Conservation (phyloP, 2,797 vertebrate species). For the Cynopterus sphinx region DNA sequence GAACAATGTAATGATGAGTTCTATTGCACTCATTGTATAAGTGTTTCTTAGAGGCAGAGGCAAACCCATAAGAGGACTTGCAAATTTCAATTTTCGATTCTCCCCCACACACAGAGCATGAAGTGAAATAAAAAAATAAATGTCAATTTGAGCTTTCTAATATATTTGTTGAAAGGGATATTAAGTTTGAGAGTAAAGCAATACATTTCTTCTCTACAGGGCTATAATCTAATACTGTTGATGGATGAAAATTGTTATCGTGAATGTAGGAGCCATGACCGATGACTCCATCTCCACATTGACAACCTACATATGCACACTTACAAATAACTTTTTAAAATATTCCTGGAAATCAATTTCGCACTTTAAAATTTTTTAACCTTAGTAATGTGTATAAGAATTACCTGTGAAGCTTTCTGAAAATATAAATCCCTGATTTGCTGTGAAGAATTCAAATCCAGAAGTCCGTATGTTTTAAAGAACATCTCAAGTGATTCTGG, state of each 20-base stretch:
- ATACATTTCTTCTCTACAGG: not conserved
- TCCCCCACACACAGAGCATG: not conserved
- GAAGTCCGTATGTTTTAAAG: not conserved
- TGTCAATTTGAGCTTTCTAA: slow-evolving; percentile 43
- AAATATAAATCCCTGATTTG: not conserved
- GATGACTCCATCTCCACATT: not conserved
- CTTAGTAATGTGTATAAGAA: not conserved
- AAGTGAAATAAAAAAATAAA: slow-evolving; percentile 62
- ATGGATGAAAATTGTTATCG: not conserved
- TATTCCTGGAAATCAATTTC: not conserved
- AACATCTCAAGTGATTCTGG: not conserved
- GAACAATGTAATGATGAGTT: not conserved
- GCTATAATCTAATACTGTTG: not conserved
- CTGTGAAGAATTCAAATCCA: not conserved
- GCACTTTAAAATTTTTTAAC: not conserved
- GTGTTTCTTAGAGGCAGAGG: not conserved
- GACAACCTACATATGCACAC: not conserved
- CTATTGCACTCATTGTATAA: not conserved
- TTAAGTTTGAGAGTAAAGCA: slow-evolving; percentile 47
- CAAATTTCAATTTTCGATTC: slow-evolving; percentile 47
- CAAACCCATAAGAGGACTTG: not conserved
- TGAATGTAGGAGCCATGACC: not conserved
- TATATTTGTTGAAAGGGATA: slow-evolving; percentile 4
- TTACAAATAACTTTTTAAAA: not conserved
- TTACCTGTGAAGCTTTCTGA: not conserved